Evolutionary conservation across 1,140 invertebrate species (phyloP).

Genomic region (Apolygus lucorum): DNA sequence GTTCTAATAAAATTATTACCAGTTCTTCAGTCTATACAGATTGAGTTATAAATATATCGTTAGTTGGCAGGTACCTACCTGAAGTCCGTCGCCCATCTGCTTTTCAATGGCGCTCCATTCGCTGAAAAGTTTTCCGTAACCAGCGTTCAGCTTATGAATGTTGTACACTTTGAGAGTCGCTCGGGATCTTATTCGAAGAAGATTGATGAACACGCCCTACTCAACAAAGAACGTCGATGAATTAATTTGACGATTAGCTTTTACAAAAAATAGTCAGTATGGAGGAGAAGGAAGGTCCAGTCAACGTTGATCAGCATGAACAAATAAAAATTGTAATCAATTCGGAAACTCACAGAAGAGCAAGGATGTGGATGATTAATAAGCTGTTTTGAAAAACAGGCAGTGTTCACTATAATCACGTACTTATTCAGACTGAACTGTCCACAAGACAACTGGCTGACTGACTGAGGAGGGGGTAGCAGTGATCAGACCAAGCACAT

Average conservation of each 20-base stretch:
- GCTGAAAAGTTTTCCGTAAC: conserved; percentile 73
- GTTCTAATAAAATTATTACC: too few species aligned
- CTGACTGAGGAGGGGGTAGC: too few species aligned
- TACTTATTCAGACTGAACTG: too few species aligned
- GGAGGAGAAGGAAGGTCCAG: conserved; percentile 31
- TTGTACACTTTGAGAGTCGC: conserved; percentile 67
- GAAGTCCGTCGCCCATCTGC: conserved; percentile 70
- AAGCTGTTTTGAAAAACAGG: too few species aligned
- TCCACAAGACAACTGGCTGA: too few species aligned
- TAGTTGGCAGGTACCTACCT: conserved; percentile 40
- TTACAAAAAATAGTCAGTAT: background rate
- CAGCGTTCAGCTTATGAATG: conserved; percentile 70
- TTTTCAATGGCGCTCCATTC: conserved; percentile 80
- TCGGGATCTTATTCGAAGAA: conserved; percentile 49
- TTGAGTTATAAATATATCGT: too few species aligned
- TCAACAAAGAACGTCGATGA: too few species aligned
- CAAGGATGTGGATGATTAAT: too few species aligned
- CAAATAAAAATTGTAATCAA: background rate
- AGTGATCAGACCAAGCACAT: too few species aligned
- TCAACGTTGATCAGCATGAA: background rate
- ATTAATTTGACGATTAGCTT: conserved; percentile 23
- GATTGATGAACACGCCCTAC: conserved; percentile 43
- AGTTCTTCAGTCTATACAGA: too few species aligned
- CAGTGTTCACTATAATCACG: too few species aligned
- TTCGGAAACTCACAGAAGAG: too few species aligned